Evolutionary conservation across 2,888 invertebrate species (phyloP), one percentile per base, ranked within the genome.

Genomic region (Rhagophthalmus giganteus): DNA sequence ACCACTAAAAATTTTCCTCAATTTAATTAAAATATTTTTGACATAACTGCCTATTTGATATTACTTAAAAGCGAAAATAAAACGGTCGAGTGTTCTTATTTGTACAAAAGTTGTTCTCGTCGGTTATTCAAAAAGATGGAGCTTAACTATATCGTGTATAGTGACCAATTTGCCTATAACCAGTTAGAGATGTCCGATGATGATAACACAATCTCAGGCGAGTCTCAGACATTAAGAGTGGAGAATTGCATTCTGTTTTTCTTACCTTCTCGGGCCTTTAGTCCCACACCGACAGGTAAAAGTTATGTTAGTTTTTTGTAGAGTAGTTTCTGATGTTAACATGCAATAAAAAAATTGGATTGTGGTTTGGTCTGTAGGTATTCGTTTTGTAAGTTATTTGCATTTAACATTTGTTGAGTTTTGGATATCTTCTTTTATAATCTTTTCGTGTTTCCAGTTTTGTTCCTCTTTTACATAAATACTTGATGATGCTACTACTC

Each of bases 281-380:
- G 60, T 60, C 64, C 64, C 62, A 63, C 63, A 64, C 66, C 66
- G 68, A 66, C 71, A 71, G 70, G 70, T 70, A 71, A 65, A 68
- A 66, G 60, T 61, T 64, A 59, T 62, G 58, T 61, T 58, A 52
- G 57, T 63, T 67, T 65, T 65, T 69, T 68, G 65, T 66, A 58
- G 63, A 68, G 69, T 67, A 70, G 71, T 68, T 70, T 70, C 65
- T 67, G 70, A 70, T 71, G 71, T 71, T 71, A 69, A 71, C 70
- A 71, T 67, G 70, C 68, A 67, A 70, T 71, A 71, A 71, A 70
- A 68, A 66, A 66, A 63, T 66, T 64, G 57, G 64, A 62, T 59
- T 65, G 63, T 59, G 66, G 66, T 66, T 63, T 46, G 31, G 58
- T 58, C 52, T 60, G 61, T 54, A n/a, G n/a, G n/a, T n/a, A 57